Conservation (phyloP, 2,797 vertebrate species). For the Chrysolophus pictus region DNA sequence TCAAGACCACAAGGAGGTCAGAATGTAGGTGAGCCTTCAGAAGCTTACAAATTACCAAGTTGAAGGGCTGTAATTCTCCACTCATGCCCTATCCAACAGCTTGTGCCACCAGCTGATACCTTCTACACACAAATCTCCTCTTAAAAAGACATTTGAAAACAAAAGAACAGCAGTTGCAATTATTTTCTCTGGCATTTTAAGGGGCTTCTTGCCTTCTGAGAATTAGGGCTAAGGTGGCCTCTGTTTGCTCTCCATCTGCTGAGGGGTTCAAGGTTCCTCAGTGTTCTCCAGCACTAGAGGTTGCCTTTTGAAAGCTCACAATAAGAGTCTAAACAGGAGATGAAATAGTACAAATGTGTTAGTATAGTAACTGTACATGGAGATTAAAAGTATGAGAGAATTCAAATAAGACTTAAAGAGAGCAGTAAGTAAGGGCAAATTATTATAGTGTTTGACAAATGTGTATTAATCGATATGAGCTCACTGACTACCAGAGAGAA, state of each 20-base stretch:
- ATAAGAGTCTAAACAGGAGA: neutral
- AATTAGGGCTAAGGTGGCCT: neutral
- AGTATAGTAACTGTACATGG: neutral
- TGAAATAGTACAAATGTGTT: neutral
- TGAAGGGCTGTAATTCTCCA: neutral
- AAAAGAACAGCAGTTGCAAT: neutral
- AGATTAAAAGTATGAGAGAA: neutral
- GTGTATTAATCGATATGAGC: neutral
- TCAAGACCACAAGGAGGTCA: neutral
- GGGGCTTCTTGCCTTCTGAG: neutral
- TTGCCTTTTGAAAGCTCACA: neutral
- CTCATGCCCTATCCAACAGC: neutral
- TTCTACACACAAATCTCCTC: neutral
- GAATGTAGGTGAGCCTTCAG: neutral
- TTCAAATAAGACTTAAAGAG: neutral
- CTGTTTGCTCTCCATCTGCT: neutral
- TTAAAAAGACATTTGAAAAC: neutral
- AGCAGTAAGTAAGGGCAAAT: neutral
- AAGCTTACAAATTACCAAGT: neutral
- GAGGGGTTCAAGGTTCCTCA: neutral
- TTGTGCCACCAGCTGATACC: neutral
- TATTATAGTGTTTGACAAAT: neutral
- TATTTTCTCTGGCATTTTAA: neutral
- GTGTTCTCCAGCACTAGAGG: neutral
- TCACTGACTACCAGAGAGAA: neutral